Base-by-base conservation (phyloP, 2,113 vertebrate genomes). In the Trogon melanurus region DNA sequence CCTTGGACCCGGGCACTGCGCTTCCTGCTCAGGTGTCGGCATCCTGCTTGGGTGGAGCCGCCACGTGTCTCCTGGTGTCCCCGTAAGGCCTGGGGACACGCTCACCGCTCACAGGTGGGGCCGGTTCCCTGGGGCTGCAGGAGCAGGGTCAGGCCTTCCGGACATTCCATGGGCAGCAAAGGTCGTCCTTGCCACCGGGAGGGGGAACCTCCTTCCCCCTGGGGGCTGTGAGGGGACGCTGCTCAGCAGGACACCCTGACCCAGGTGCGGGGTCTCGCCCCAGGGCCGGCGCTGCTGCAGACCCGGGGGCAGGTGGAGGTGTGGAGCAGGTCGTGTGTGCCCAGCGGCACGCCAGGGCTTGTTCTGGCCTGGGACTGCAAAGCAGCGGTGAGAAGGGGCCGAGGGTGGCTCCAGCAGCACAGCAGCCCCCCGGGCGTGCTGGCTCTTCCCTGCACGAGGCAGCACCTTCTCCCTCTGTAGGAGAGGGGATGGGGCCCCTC, bases 31-130 rank as follows among this genome's bases (percentile, higher is more conserved):
- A 18, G 60, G 56, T 16, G 6, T 18, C n/a, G 47, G 36, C 84
- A 92, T 89, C 93, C 93, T 94, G 91, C 76, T 92, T 1, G 27
- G 95, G 96, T 3, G 89, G 89, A 84, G 95, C 84, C 84, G 96
- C 95, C 96, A 96, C 95, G 96, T 94, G 57, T 95, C 81, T 45
- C 26, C 14, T 1, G 0, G 36, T 79, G 65, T 86, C 69, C n/a
- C 29, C 1, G 3, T 25, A 30, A 61, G 41, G 62, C 48, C 54
- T 44, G 50, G 47, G 50, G 67, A 67, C 50, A 16, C 2, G 0
- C 60, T 57, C 50, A 3, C 2, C 0, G 3, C 36, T 36, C 36
- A 9, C 36, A 7, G 36, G 20, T 0, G 4, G 19, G 14, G 21
- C 47, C 2, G 1, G 22, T 66, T 79, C 56, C 47, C 1, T 3